Base-by-base conservation (phyloP, 2,113 vertebrate species). In the Myiagra hebetior region DNA sequence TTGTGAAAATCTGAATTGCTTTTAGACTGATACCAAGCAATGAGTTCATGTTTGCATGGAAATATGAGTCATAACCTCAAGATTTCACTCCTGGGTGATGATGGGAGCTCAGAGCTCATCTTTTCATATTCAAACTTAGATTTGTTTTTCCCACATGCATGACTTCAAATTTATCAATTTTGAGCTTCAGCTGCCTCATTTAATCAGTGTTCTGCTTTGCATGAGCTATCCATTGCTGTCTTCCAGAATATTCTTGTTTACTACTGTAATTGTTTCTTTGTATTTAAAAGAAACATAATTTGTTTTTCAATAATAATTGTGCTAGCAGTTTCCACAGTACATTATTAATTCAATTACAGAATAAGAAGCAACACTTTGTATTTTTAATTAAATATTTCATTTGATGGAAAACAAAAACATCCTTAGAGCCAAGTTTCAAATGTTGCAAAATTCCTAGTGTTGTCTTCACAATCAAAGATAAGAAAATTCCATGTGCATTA, bases 11-110 rank as follows among this genome's bases (percentile, higher is more conserved):
- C 21, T 55, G 55, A 77, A 81, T 91, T 93, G 63, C 33, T 77
- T 95, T 93, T 81, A 78, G 83, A 69, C 35, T 47, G 73, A 67
- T 86, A 84, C 21, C 19, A 81, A 95, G 60, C 1, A 2, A 35
- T 74, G 73, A 67, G 60, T 91, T 94, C 79, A 47, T 89, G 86
- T 84, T 92, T 92, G 52, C 73, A 81, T 0, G 10, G 63, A 91
- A 86, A 80, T 46, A 67, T 97, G 96, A 96, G 86, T 97, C 92
- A 97, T 80, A 95, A 95, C 80, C 91, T 76, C 60, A 81, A 92
- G 83, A 95, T 93, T 94, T 96, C 72, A 86, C 86, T 93, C 83
- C 56, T 87, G 91, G 64, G 83, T 84, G 80, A 77, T 81, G 79
- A 47, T 84, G 44, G 86, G 59, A 95, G 24, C 83, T 84, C 68